Percentiles rank a stretch among this genome's conserved stretches.
phyloP scores from a whole-genome alignment of 2,797 vertebrate genomes.

The Enteromius paludinosus region DNA sequence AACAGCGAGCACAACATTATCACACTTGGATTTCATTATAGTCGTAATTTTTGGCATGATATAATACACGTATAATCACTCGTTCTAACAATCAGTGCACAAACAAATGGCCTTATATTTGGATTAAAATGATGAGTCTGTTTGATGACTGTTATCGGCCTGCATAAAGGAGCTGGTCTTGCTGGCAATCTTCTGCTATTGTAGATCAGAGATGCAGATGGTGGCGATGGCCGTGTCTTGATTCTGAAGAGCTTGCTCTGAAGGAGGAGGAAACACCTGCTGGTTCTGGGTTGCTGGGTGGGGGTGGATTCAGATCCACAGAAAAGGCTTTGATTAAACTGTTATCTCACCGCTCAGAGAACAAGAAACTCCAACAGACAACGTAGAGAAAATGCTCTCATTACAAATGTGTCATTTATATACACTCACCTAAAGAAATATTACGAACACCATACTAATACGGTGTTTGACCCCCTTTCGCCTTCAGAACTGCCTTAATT shows the following conservation, averaged over 20 bases:
- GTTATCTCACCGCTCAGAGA: conserved; percentile 28
- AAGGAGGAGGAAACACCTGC: conserved; percentile 57
- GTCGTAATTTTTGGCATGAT: background rate
- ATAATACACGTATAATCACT: background rate
- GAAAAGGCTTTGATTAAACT: conserved; percentile 57
- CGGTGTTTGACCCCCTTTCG: too few relatives aligned
- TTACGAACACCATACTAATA: too few relatives aligned
- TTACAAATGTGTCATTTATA: background rate
- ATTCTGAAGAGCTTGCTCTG: conserved; percentile 24
- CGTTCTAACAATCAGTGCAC: background rate
- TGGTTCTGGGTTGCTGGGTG: conserved; percentile 29
- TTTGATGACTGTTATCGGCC: conserved; percentile 4
- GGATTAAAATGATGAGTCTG: background rate
- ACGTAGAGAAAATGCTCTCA: conserved; percentile 28
- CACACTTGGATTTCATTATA: conserved; percentile 11
- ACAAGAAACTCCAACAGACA: background rate
- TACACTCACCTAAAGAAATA: too few relatives aligned
- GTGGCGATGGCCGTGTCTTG: conserved; percentile 38
- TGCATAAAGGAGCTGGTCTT: conserved; percentile 18
- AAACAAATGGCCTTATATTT: background rate
- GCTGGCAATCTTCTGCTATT: conserved; percentile 27
- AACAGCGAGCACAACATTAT: background rate
- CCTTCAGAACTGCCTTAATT: too few relatives aligned
- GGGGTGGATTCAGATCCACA: conserved; percentile 42
- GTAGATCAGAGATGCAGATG: conserved; percentile 44